phyloP scores from a whole-genome alignment of 2,797 vertebrate genomes.

The Lepidocolaptes lacrymiger region DNA sequence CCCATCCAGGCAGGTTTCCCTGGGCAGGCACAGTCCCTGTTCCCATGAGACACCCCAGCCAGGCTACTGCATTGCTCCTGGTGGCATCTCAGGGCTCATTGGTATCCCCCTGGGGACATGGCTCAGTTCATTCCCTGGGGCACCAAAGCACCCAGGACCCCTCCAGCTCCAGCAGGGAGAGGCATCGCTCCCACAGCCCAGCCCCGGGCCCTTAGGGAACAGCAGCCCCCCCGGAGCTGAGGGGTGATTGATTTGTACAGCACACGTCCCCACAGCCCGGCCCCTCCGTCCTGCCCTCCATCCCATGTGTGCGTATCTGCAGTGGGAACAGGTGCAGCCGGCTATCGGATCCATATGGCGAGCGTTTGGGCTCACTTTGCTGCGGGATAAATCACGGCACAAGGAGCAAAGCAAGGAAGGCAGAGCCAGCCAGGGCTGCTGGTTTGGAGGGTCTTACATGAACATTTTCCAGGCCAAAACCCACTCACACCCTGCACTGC shows the following conservation, averaged over 20 bases:
- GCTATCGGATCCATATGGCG: conserved; percentile 32
- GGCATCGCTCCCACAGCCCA: neutral
- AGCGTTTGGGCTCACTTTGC: conserved; percentile 13
- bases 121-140: neutral
- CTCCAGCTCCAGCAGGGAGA: neutral
- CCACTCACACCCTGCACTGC: neutral
- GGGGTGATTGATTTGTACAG: neutral
- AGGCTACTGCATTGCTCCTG: neutral
- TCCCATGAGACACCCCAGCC: neutral
- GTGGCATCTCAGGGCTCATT: neutral
- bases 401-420: neutral
- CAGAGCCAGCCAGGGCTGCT: neutral
- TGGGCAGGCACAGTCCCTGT: accelerated
- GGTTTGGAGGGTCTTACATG: neutral
- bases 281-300: neutral
- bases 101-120: accelerated
- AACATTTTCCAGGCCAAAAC: neutral
- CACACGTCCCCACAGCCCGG: neutral
- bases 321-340: conserved; percentile 6
- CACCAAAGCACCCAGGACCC: neutral
- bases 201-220: accelerated
- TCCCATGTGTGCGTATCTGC: neutral
- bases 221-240: neutral
- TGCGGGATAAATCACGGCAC: neutral
- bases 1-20: accelerated